Percentiles rank a stretch among this genome's conserved stretches.
Conservation (phyloP, 1,140 invertebrate genomes). For the Saccostrea glomerata region DNA sequence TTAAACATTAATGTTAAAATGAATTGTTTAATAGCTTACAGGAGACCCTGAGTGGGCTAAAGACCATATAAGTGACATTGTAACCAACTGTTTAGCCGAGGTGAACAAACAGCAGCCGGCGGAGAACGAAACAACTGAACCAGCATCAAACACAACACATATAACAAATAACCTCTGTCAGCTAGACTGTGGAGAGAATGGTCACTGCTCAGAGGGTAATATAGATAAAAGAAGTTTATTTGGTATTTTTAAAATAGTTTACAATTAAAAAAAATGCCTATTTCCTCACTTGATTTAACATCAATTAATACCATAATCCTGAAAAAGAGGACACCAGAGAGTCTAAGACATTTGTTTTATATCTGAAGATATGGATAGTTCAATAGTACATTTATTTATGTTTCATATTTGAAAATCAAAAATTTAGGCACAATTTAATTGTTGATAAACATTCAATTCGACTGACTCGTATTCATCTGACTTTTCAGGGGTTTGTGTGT, state of each 20-base stretch:
- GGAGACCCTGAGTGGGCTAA: constrained; percentile 51
- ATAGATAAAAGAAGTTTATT: background rate
- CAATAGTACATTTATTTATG: too few species aligned
- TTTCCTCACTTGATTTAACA: too few species aligned
- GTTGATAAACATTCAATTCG: too few species aligned
- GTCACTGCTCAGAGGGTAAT: constrained; percentile 50
- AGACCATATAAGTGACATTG: constrained; percentile 51
- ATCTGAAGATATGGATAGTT: too few species aligned
- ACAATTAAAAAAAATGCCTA: too few species aligned
- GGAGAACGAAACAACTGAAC: background rate
- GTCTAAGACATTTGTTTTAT: too few species aligned
- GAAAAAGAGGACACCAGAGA: too few species aligned
- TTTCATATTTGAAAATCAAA: too few species aligned
- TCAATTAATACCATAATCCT: too few species aligned
- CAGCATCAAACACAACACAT: background rate
- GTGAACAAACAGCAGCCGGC: constrained; percentile 29
- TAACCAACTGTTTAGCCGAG: constrained; percentile 52
- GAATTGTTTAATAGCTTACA: constrained; percentile 15
- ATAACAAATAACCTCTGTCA: constrained; percentile 39
- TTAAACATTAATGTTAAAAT: background rate
- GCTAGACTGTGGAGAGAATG: constrained; percentile 51
- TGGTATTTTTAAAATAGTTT: too few species aligned
- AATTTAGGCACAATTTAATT: too few species aligned
- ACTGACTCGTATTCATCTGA: background rate
- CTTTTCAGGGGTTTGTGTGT: constrained; percentile 48